Percentiles rank a stretch among this genome's conserved stretches.
These are phyloP conservation scores for Drosophila incognita DNA, from an alignment of 2,888 invertebrate genomes.

Conservation along the genomic window DNA sequence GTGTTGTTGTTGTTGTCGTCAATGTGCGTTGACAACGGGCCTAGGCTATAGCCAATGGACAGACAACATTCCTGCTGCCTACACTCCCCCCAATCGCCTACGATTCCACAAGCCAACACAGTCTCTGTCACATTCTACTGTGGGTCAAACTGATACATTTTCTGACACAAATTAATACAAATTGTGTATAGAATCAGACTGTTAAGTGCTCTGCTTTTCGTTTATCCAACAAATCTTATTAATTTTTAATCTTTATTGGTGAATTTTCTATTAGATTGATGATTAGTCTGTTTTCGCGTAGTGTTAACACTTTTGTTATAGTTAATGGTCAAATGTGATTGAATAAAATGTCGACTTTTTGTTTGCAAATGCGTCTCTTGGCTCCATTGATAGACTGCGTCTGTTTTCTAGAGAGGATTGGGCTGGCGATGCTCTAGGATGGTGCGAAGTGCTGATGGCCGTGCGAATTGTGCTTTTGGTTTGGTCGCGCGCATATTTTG, in stretches of 20 bases:
- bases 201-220: neutral
- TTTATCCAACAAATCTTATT: neutral
- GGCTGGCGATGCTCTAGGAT: neutral
- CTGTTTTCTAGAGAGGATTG: neutral
- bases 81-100: neutral
- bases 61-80: slow-evolving; percentile 37
- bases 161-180: neutral
- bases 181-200: neutral
- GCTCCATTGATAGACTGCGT: neutral
- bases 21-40: slow-evolving; percentile 53
- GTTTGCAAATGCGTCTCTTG: neutral
- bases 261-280: neutral
- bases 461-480: slow-evolving; percentile 62
- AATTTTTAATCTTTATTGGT: neutral
- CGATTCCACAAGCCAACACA: neutral
- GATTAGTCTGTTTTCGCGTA: neutral
- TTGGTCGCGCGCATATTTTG: slow-evolving; percentile 79
- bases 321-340: neutral
- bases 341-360: neutral
- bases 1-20: slow-evolving; percentile 61
- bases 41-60: slow-evolving; percentile 42
- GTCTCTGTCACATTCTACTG: neutral
- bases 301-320: neutral
- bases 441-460: slow-evolving; percentile 12
- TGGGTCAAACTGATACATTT: neutral